Conservation (phyloP, 2,888 invertebrate genomes). For the Cephonodes hylas region DNA sequence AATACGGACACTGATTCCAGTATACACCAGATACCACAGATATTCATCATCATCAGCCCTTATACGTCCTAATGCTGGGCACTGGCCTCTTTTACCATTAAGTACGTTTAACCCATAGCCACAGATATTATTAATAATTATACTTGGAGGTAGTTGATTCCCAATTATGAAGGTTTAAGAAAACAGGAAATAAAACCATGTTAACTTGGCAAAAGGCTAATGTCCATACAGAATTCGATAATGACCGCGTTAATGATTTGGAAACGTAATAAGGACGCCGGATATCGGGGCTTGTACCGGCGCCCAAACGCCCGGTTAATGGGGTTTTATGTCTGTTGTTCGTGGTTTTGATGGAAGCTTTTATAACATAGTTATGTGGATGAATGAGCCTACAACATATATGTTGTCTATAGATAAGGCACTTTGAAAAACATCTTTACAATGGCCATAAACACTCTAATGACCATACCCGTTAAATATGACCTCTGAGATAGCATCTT, state of each 20-base stretch:
- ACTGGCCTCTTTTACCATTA: no score
- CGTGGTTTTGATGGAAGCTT: slow-evolving; percentile 12
- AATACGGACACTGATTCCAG: no score
- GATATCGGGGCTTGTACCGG: slow-evolving; percentile 14
- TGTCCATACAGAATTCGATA: neutral
- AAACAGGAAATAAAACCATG: neutral
- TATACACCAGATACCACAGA: no score
- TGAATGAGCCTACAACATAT: neutral
- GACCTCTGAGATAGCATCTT: neutral
- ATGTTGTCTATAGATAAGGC: neutral
- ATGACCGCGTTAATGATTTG: slow-evolving; percentile 11
- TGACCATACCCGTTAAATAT: neutral
- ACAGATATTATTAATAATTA: no score
- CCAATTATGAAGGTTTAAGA: no score
- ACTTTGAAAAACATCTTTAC: slow-evolving; percentile 6
- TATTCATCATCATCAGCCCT: no score
- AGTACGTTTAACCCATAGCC: no score
- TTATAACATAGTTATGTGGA: slow-evolving; percentile 4
- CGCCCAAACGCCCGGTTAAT: slow-evolving; percentile 17
- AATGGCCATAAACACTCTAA: neutral
- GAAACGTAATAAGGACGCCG: slow-evolving; percentile 13
- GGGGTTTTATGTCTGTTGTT: slow-evolving; percentile 20
- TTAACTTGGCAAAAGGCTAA: neutral
- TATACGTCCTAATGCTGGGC: no score
- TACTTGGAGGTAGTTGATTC: no score